A percentile compares a stretch with the other conserved stretches of the same genome.
phyloP scores from a whole-genome alignment of 2,888 invertebrate genomes.

The Callyntrura sp. region DNA sequence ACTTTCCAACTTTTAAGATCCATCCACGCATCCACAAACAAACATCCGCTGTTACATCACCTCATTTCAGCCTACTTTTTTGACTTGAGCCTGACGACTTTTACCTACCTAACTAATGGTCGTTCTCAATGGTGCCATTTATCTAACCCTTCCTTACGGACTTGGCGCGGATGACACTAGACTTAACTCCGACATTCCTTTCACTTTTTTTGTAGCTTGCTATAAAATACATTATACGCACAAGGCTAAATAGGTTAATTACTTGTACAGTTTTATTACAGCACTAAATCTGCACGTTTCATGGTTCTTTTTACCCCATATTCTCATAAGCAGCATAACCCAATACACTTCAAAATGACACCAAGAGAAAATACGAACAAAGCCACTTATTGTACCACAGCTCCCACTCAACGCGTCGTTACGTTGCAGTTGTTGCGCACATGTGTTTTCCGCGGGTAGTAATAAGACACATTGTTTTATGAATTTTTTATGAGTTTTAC shows the following conservation, averaged over 20 bases:
- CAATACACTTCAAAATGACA: not conserved
- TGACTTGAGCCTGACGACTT: not conserved
- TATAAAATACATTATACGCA: not conserved
- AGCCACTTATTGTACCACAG: not conserved
- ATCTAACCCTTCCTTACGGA: constrained; percentile 22
- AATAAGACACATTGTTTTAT: constrained; percentile 32
- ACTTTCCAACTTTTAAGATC: not conserved
- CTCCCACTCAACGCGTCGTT: not conserved
- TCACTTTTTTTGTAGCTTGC: not conserved
- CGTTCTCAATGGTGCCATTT: constrained; percentile 30
- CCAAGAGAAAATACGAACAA: not conserved
- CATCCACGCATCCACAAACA: not conserved
- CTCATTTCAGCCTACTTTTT: constrained; percentile 9
- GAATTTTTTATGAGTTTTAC: constrained; percentile 26
- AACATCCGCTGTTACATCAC: constrained; percentile 32
- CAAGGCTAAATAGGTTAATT: constrained; percentile 43
- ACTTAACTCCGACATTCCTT: not conserved
- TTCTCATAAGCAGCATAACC: not conserved
- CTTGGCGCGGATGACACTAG: not conserved
- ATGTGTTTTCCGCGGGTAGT: not conserved
- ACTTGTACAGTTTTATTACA: constrained; percentile 32
- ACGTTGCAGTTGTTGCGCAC: not conserved
- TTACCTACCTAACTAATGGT: constrained; percentile 6
- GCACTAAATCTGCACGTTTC: not conserved
- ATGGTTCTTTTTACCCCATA: not conserved